Evolutionary conservation across 2,888 invertebrate species (phyloP), one percentile per base, ranked within the genome.

Genomic region (Macrosoma leucophasiata): DNA sequence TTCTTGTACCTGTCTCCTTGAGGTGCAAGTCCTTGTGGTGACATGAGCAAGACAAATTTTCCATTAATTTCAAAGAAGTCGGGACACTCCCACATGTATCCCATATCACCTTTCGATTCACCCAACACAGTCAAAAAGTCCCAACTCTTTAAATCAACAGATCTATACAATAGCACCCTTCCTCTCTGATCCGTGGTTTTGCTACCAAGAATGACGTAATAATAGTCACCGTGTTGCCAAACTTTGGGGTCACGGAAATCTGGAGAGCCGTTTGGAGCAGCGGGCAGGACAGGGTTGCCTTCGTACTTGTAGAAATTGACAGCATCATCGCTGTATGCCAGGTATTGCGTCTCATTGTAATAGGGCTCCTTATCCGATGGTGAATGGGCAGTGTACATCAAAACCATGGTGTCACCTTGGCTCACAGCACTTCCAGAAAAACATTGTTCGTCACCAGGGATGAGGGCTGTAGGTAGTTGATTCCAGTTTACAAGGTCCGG

Each of bases 21-120:
- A 1, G 72, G 60, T 13, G 57, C 48, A 26, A 84, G 46, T 3
- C 84, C 82, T 54, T 84, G 82, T 0, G 84, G 78, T 2, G 82
- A 85, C 56, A 84, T 63, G 1, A 86, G 53, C 4, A 86, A 46
- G 0, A 86, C 52, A 32, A 67, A 66, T 37, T 70, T 85, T 10
- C 78, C 78, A 17, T 71, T 60, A 3, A 86, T 48, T 41, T 84
- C 73, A 15, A 85, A 85, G 36, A 86, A 77, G 41, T 86, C 85
- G 0, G 86, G 86, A 41, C 86, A 86, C 45, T 86, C 86, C 81
- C 84, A 86, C 81, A 85, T 84, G 32, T 76, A 82, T 1, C 77
- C 77, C 47, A 71, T 43, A 9, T 63, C 61, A 8, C 70, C 73
- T 2, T 65, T 51, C 1, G 82, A 74, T 48, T 79, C 77, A 18